phyloP scores from a whole-genome alignment of 2,888 invertebrate genomes.

The Acanthosoma haemorrhoidale region DNA sequence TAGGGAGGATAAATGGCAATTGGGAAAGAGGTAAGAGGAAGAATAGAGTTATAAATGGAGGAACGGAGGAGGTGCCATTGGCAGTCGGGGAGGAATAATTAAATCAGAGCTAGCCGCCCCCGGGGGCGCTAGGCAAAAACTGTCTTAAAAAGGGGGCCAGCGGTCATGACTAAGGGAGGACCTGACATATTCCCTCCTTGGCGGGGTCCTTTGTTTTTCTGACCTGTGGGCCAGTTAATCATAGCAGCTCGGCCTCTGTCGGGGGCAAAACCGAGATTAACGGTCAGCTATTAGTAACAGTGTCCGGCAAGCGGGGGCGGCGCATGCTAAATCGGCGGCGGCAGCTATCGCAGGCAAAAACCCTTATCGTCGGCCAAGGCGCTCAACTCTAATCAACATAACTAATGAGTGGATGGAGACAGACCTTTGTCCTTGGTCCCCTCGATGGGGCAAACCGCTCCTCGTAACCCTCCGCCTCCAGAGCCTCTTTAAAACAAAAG shows the following conservation, averaged over 20 bases:
- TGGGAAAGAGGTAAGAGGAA: constrained; percentile 18
- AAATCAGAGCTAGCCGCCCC: constrained; percentile 26
- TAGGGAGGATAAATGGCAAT: too few species aligned
- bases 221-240: constrained; percentile 33
- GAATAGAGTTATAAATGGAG: constrained; percentile 37
- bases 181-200: constrained; percentile 38
- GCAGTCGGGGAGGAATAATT: constrained; percentile 36
- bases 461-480: not conserved
- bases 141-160: constrained; percentile 34
- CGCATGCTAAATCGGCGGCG: constrained; percentile 30
- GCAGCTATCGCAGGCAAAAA: constrained; percentile 37
- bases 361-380: constrained; percentile 18
- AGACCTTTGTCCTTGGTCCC: not conserved
- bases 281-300: constrained; percentile 41
- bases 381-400: constrained; percentile 37
- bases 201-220: constrained; percentile 34
- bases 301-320: constrained; percentile 31
- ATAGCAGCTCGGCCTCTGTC: constrained; percentile 33
- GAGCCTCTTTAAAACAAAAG: too few species aligned
- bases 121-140: constrained; percentile 33
- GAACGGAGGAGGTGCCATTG: constrained; percentile 29
- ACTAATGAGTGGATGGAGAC: constrained; percentile 36
- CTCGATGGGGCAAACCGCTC: not conserved
- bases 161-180: constrained; percentile 32
- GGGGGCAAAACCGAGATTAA: constrained; percentile 42